phyloP scores from a whole-genome alignment of 2,797 vertebrate species.

The Spondyliosoma cantharus region DNA sequence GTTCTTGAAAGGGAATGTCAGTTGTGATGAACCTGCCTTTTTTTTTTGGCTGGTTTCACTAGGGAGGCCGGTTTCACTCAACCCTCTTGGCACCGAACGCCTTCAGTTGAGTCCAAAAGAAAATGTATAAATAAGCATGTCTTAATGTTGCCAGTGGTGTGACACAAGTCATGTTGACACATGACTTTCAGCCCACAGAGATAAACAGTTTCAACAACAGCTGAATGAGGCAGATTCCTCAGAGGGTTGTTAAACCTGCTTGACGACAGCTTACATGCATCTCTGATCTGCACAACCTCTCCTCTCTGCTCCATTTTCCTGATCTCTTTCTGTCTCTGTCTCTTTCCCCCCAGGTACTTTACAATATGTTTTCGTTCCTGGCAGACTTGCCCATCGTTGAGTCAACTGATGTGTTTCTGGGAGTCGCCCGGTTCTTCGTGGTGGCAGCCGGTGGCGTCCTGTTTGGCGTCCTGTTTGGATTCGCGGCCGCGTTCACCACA shows the following conservation, averaged over 20 bases:
- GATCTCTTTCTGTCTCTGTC: not conserved
- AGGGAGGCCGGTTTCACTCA: slow-evolving; percentile 28
- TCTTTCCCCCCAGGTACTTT: slow-evolving; percentile 84
- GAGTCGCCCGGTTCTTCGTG: slow-evolving; percentile 89
- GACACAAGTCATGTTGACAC: not conserved
- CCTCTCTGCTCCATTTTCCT: too few relatives aligned
- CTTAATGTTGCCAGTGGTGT: not conserved
- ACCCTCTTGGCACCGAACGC: not conserved
- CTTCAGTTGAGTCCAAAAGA: not conserved
- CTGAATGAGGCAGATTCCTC: not conserved
- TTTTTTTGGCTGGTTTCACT: slow-evolving; percentile 19
- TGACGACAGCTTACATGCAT: not conserved
- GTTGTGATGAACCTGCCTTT: not conserved
- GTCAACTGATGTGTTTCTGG: slow-evolving; percentile 87
- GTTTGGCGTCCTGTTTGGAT: slow-evolving; percentile 91
- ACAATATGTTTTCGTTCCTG: slow-evolving; percentile 91
- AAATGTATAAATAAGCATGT: not conserved
- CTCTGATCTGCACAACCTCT: too few relatives aligned
- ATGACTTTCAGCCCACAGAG: not conserved
- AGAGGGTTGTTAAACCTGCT: slow-evolving; percentile 20
- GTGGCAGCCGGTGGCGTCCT: slow-evolving; percentile 91
- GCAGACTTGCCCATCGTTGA: slow-evolving; percentile 88
- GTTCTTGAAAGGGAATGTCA: slow-evolving; percentile 9
- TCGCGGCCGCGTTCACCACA: slow-evolving; percentile 93
- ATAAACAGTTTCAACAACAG: not conserved